Evolutionary conservation across 2,888 invertebrate genomes (phyloP).

Genomic region (Esperia sulphurella): DNA sequence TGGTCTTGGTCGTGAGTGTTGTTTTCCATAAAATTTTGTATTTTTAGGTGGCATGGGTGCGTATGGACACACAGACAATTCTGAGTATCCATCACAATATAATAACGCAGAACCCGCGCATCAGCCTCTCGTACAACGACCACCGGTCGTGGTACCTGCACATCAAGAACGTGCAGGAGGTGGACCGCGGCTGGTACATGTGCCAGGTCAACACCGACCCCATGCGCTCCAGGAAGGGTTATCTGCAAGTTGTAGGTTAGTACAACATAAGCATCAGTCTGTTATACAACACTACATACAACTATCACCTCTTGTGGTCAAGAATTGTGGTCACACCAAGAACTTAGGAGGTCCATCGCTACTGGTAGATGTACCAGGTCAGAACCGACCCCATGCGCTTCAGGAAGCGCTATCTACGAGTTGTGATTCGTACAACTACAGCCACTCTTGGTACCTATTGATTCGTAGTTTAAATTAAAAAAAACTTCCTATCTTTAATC

Average conservation of each 20-base stretch:
- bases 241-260: slow-evolving; percentile 94
- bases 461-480: too few relatives aligned
- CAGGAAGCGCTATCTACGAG: too few relatives aligned
- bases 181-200: slow-evolving; percentile 95
- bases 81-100: slow-evolving; percentile 95
- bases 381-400: too few relatives aligned
- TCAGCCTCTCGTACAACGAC: slow-evolving; percentile 92
- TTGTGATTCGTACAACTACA: too few relatives aligned
- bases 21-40: neutral
- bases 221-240: slow-evolving; percentile 93
- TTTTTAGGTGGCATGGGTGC: slow-evolving; percentile 92
- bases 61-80: slow-evolving; percentile 95
- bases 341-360: too few relatives aligned
- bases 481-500: too few relatives aligned
- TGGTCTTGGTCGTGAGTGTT: too few relatives aligned
- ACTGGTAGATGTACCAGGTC: too few relatives aligned
- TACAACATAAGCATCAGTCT: slow-evolving; percentile 17
- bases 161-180: slow-evolving; percentile 91
- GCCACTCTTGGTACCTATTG: too few relatives aligned
- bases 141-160: slow-evolving; percentile 95
- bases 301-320: too few relatives aligned
- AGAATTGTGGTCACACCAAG: too few relatives aligned
- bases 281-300: too few relatives aligned
- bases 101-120: slow-evolving; percentile 93
- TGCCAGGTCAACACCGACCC: slow-evolving; percentile 96